phyloP scores from a whole-genome alignment of 2,797 vertebrate genomes.

The Siniperca scherzeri region DNA sequence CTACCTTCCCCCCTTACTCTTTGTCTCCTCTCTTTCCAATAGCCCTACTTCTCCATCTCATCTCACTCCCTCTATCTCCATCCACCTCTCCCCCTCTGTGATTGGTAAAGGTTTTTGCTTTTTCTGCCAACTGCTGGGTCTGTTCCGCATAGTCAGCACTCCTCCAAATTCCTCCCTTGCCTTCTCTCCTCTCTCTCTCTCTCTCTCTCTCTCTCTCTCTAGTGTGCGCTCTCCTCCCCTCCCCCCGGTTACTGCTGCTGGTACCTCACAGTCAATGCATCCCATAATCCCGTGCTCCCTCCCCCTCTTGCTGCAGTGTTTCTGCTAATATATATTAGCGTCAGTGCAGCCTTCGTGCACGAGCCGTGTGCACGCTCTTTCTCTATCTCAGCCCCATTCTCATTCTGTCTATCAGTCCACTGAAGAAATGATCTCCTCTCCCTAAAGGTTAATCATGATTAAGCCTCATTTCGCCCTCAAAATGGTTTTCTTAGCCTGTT shows the following conservation, averaged over 20 bases:
- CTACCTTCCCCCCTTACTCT: not conserved
- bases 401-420: conserved; percentile 32
- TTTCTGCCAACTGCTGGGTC: conserved; percentile 77
- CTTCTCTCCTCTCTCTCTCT: conserved; percentile 31
- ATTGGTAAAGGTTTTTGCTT: conserved; percentile 75
- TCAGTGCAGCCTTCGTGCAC: conserved; percentile 73
- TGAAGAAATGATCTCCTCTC: conserved; percentile 39
- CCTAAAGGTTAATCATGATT: conserved; percentile 15
- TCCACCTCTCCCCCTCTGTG: conserved; percentile 36
- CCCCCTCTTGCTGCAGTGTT: conserved; percentile 85
- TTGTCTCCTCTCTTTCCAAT: conserved; percentile 1
- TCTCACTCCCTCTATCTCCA: conserved; percentile 19
- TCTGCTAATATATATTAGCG: conserved; percentile 86
- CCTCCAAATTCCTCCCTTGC: conserved; percentile 70
- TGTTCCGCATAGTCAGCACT: conserved; percentile 84
- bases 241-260: conserved; percentile 72
- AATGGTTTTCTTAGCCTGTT: conserved; percentile 42
- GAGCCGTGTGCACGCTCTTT: conserved; percentile 36
- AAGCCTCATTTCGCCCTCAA: conserved; percentile 30
- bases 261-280: conserved; percentile 81
- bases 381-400: conserved; percentile 28
- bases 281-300: conserved; percentile 78
- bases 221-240: conserved; percentile 45
- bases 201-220: conserved; percentile 33
- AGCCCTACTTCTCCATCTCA: conserved; percentile 16